Base-by-base conservation (phyloP, 2,113 vertebrate genomes). In the Chloropsis cyanopogon region DNA sequence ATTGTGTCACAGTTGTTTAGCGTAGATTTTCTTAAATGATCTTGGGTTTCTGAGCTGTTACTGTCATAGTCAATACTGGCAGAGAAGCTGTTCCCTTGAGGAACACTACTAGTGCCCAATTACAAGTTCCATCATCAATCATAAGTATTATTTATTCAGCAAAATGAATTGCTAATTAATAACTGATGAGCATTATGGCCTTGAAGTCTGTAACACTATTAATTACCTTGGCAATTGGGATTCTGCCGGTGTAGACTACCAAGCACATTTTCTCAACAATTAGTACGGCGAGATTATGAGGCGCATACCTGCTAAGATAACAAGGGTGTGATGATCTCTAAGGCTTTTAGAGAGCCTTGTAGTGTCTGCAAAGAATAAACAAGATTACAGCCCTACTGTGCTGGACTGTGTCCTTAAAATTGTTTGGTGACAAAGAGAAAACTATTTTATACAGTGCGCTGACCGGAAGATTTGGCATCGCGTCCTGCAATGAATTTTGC, bases 91-190 rank as follows among this genome's bases (percentile, higher is more conserved):
- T 86, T 98, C 99, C 98, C 99, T 82, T 66, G 98, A 98, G 99
- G 95, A 98, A 98, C 97, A 97, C 98, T 98, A 98, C 98, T 96
- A 98, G 98, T 98, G 98, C 98, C 99, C 99, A 99, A 99, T 99
- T 99, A 99, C 98, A 99, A 99, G 98, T 99, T 99, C 98, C 98
- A 99, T 99, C 99, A 99, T 99, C 98, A 99, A 99, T 99, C 99
- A 99, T 99, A 98, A 99, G 98, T 98, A 98, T 99, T 99, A 99
- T 99, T 99, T 99, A 99, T 99, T 99, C 99, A 99, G 98, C 97
- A 98, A 99, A 99, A 99, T 98, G 98, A 99, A 99, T 99, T 99
- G 98, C 98, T 99, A 99, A 99, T 99, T 99, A 99, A 99, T 99
- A 99, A 99, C 99, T 99, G 99, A 99, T 99, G 99, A 99, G 98